Percentiles rank a stretch among this genome's conserved stretches.
Conservation (phyloP, 2,888 invertebrate genomes). For the Tetranychus truncatus region DNA sequence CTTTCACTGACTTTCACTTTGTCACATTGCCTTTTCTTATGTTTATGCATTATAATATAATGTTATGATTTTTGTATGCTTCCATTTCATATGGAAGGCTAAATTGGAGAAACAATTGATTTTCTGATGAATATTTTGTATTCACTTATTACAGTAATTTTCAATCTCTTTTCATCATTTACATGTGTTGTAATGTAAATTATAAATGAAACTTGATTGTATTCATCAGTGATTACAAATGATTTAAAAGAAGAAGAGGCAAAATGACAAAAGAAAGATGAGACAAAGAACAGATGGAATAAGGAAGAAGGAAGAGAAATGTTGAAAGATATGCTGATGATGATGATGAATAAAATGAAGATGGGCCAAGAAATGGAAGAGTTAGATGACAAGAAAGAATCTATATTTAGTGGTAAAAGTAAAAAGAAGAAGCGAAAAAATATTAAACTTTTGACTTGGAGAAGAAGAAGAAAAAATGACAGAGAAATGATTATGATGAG, state of each 20-base stretch:
- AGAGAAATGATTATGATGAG: background rate
- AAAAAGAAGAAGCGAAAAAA: background rate
- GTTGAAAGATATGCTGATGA: background rate
- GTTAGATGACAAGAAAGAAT: background rate
- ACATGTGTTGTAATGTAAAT: too few relatives aligned
- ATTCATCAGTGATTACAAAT: too few relatives aligned
- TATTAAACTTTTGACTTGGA: background rate
- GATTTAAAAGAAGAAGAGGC: too few relatives aligned
- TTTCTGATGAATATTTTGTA: too few relatives aligned
- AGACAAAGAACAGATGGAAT: background rate
- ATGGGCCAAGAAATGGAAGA: background rate
- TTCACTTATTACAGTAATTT: too few relatives aligned
- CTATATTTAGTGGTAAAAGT: background rate
- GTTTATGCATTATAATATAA: too few relatives aligned
- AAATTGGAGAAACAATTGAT: background rate
- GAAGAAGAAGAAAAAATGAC: background rate
- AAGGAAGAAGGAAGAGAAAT: background rate
- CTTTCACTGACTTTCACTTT: too few relatives aligned
- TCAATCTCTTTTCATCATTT: too few relatives aligned
- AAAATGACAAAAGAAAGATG: too few relatives aligned
- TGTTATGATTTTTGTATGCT: too few relatives aligned
- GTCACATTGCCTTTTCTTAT: too few relatives aligned
- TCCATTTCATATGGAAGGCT: background rate
- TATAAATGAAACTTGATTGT: too few relatives aligned
- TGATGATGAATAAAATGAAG: background rate